Percentiles rank a stretch among this genome's conserved stretches.
These are phyloP conservation scores for Drosophila robusta DNA, from an alignment of 2,888 invertebrate species.

Conservation along the genomic window DNA sequence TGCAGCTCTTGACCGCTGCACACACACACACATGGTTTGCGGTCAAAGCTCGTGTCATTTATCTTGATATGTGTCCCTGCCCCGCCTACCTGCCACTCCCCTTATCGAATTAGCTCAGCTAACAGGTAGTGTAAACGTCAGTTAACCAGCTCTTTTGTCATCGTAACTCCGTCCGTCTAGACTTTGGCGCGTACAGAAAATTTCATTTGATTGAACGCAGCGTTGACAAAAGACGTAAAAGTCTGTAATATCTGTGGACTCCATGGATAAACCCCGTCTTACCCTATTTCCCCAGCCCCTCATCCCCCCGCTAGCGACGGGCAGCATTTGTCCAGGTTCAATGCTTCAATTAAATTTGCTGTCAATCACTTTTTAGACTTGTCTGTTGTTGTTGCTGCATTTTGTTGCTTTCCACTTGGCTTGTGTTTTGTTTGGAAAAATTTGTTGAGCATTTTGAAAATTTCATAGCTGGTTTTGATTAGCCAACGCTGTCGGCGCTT, in stretches of 20 bases:
- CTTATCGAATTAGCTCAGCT: conserved; percentile 53
- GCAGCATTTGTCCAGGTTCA: conserved; percentile 56
- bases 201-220: conserved; percentile 63
- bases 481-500: conserved; percentile 33
- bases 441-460: conserved; percentile 50
- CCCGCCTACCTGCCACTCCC: conserved; percentile 3
- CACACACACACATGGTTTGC: conserved; percentile 17
- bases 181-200: conserved; percentile 18
- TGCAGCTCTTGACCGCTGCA: conserved; percentile 20
- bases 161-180: conserved; percentile 44
- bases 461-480: conserved; percentile 65
- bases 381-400: conserved; percentile 1
- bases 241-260: conserved; percentile 8
- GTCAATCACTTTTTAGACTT: conserved; percentile 62
- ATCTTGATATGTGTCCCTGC: conserved; percentile 50
- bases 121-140: conserved; percentile 65
- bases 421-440: conserved; percentile 17
- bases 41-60: conserved; percentile 61
- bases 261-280: conserved; percentile 20
- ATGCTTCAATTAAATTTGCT: conserved; percentile 73
- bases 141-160: conserved; percentile 65
- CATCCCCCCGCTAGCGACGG: not conserved
- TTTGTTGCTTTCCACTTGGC: conserved; percentile 34
- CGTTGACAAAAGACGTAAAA: conserved; percentile 51
- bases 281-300: not conserved